Conservation (phyloP, 1,140 invertebrate species). For the Aphelenchoides fujianensis region DNA sequence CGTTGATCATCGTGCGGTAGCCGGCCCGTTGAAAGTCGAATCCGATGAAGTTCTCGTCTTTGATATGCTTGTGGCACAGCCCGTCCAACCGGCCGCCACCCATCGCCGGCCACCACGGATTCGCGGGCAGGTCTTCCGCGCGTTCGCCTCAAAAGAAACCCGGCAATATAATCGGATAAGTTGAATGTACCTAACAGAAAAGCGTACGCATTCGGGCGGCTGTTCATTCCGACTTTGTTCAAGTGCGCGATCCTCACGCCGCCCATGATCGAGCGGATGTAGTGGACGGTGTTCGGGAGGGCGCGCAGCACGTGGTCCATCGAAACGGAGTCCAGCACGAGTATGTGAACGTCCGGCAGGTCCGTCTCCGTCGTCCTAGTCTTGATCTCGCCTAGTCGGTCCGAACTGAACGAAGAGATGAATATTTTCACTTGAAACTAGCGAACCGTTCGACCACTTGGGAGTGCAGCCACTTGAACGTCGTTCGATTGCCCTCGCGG, state of each 20-base stretch:
- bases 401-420: too few relatives aligned
- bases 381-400: background rate
- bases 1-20: background rate
- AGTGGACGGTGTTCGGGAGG: background rate
- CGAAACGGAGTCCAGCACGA: constrained; percentile 20
- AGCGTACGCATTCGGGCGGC: constrained; percentile 3
- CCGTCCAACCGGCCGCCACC: background rate
- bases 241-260: constrained; percentile 1
- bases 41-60: constrained; percentile 27
- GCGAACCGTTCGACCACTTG: too few relatives aligned
- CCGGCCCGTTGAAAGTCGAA: constrained; percentile 1
- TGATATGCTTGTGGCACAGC: constrained; percentile 25
- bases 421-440: too few relatives aligned
- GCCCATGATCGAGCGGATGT: background rate
- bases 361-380: background rate
- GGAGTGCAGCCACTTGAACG: too few relatives aligned
- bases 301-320: background rate
- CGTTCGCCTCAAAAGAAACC: background rate
- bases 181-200: constrained; percentile 2
- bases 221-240: constrained; percentile 15
- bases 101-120: background rate
- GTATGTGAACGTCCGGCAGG: background rate
- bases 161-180: background rate
- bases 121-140: background rate
- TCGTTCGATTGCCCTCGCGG: too few relatives aligned